Percentiles rank a stretch among this genome's conserved stretches.
Conservation (phyloP, 2,113 vertebrate genomes). For the Pygoscelis adeliae region DNA sequence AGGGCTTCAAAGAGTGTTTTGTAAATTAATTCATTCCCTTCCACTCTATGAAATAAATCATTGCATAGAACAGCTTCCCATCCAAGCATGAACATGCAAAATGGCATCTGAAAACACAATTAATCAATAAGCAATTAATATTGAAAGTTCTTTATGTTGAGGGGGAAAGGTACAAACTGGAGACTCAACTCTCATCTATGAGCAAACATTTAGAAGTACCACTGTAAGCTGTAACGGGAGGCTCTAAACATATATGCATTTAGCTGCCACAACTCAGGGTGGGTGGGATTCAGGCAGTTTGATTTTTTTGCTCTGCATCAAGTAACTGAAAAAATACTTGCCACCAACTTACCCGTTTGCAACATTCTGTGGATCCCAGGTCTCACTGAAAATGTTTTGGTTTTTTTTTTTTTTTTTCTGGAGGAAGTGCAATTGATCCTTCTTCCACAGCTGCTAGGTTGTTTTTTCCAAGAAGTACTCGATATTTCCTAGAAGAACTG, state of each 20-base stretch:
- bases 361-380: conserved; percentile 67
- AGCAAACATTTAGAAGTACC: background rate
- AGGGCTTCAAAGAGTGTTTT: background rate
- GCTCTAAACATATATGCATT: background rate
- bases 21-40: background rate
- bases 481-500: conserved; percentile 69
- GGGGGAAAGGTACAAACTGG: background rate
- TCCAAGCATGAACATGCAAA: background rate
- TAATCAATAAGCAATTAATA: background rate
- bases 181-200: background rate
- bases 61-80: background rate
- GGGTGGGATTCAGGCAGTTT: background rate
- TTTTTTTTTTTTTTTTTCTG: conserved; percentile 67
- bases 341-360: conserved; percentile 51
- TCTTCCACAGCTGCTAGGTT: conserved; percentile 71
- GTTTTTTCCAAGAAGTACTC: conserved; percentile 82
- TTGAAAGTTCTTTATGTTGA: background rate
- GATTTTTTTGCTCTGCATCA: background rate
- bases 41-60: background rate
- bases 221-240: background rate
- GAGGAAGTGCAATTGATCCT: conserved; percentile 43
- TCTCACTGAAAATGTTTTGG: conserved; percentile 76
- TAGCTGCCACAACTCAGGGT: background rate
- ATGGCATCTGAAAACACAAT: background rate
- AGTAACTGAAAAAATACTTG: background rate